Evolutionary conservation across 2,113 vertebrate genomes (phyloP).

Genomic region (Prionailurus viverrinus): DNA sequence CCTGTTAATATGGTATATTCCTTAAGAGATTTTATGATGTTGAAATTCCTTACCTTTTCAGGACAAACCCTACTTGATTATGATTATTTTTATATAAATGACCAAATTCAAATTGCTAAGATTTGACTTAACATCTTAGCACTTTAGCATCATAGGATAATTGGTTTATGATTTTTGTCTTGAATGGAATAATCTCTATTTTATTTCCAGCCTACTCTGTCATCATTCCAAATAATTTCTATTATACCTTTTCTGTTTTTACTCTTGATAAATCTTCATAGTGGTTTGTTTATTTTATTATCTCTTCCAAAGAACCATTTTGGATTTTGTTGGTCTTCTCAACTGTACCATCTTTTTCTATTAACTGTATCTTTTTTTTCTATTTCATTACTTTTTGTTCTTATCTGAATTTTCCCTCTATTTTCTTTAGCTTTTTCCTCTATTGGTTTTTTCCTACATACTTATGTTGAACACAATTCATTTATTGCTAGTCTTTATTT

Average conservation of each 20-base stretch:
- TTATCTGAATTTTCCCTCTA: neutral
- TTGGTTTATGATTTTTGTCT: neutral
- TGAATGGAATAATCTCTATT: neutral
- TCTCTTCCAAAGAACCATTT: neutral
- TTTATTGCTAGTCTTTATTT: neutral
- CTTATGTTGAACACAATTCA: neutral
- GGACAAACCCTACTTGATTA: neutral
- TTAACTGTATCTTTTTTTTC: neutral
- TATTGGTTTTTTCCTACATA: neutral
- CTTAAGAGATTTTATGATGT: neutral
- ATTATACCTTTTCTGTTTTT: conserved; percentile 5
- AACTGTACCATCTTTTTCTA: neutral
- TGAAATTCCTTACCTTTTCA: neutral
- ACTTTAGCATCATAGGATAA: neutral
- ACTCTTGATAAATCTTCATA: neutral
- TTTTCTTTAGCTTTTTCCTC: neutral
- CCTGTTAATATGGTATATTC: neutral
- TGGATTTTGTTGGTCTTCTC: neutral
- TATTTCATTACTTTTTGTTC: neutral
- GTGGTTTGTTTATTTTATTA: neutral
- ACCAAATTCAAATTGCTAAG: neutral
- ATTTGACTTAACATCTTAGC: neutral
- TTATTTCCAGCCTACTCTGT: neutral
- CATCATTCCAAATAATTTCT: neutral
- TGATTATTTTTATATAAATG: neutral